These are phyloP conservation scores for Jaculus jaculus DNA, from an alignment of 2,113 vertebrate genomes.

Conservation along the genomic window DNA sequence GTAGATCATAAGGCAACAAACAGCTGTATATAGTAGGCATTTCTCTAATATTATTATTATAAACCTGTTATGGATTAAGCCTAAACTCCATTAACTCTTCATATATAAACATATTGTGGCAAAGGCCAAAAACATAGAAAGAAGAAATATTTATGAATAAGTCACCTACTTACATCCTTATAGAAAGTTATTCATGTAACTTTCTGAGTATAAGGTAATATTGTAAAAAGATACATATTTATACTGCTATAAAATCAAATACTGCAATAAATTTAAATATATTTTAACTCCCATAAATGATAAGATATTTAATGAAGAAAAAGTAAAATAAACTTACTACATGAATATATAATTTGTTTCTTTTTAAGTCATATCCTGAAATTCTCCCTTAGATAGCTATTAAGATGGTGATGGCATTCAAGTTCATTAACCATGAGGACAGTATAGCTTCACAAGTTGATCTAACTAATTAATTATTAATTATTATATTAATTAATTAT, in stretches of 20 bases:
- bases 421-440: background rate
- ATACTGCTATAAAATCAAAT: background rate
- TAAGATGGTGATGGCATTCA: background rate
- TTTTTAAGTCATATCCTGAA: background rate
- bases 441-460: background rate
- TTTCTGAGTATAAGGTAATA: background rate
- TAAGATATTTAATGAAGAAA: background rate
- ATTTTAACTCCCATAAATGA: constrained; percentile 24
- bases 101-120: background rate
- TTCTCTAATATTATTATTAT: background rate
- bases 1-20: background rate
- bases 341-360: background rate
- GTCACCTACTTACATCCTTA: background rate
- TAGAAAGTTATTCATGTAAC: background rate
- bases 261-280: background rate
- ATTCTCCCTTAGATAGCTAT: background rate
- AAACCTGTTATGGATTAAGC: background rate
- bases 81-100: background rate
- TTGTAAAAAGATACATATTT: background rate
- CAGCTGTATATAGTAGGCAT: background rate
- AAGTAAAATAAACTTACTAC: background rate
- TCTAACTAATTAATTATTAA: too few relatives aligned
- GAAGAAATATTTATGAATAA: constrained; percentile 1
- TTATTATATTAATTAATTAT: too few relatives aligned
- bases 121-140: background rate